A percentile compares a stretch with the other conserved stretches of the same genome.
Conservation (phyloP, 1,140 invertebrate species). For the Lamellibrachia luymesi region DNA sequence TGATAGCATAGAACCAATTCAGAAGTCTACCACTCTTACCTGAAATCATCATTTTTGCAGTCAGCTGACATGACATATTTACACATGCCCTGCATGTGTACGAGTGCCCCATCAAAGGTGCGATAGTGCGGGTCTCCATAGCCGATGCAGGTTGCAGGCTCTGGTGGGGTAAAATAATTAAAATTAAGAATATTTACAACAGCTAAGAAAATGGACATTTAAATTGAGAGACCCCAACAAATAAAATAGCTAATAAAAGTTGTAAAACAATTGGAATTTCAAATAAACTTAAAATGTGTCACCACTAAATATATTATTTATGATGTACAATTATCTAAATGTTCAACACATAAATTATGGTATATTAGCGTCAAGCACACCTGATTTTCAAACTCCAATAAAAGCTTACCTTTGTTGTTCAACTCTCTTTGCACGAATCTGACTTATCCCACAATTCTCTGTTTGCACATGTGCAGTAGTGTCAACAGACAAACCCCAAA, state of each 20-base stretch:
- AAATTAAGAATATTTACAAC: no score
- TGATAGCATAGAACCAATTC: neutral
- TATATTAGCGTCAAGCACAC: neutral
- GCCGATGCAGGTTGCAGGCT: slow-evolving; percentile 83
- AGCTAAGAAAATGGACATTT: neutral
- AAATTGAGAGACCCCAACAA: neutral
- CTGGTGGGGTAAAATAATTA: slow-evolving; percentile 48
- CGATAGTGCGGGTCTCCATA: slow-evolving; percentile 92
- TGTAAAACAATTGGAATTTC: neutral
- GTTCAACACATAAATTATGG: no score
- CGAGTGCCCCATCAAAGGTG: slow-evolving; percentile 89
- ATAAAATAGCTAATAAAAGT: neutral
- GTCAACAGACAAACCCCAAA: no score
- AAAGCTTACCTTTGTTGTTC: no score
- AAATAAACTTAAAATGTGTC: no score
- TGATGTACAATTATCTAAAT: no score
- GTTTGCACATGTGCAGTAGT: no score
- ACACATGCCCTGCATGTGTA: slow-evolving; percentile 82
- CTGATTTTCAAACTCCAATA: neutral
- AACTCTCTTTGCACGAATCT: no score
- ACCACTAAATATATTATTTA: no score
- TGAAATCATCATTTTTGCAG: slow-evolving; percentile 67
- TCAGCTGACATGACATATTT: slow-evolving; percentile 84
- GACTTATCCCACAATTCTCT: no score
- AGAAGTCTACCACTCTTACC: slow-evolving; percentile 28